Conservation (phyloP, 2,888 invertebrate species). For the Agriopis leucophaearia region DNA sequence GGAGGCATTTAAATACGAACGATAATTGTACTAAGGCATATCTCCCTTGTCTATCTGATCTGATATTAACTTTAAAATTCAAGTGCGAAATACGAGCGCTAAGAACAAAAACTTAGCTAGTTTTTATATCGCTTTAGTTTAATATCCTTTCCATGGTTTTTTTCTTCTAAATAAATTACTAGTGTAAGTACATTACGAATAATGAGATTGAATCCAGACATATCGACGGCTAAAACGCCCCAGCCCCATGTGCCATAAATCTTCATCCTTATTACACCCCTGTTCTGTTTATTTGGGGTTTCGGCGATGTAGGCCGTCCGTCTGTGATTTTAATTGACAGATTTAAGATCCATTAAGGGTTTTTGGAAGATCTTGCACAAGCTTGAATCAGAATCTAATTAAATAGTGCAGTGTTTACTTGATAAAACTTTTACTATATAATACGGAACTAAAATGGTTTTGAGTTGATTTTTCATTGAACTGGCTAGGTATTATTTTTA, state of each 20-base stretch:
- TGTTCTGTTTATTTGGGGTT: slow-evolving; percentile 40
- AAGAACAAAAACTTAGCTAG: no score
- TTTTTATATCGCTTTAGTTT: no score
- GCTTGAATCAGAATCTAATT: slow-evolving; percentile 10
- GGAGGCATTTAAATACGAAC: no score
- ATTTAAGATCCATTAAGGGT: slow-evolving; percentile 29
- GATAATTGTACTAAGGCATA: no score
- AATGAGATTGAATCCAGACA: neutral
- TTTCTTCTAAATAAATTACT: no score
- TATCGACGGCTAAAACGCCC: neutral
- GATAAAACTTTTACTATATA: neutral
- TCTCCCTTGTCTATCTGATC: no score
- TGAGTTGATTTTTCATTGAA: neutral
- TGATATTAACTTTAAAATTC: no score
- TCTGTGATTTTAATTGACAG: slow-evolving; percentile 37
- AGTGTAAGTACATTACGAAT: neutral
- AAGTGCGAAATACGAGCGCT: no score
- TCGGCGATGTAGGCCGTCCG: slow-evolving; percentile 37
- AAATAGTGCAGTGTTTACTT: neutral
- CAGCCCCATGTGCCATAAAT: slow-evolving; percentile 10
- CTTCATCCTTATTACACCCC: slow-evolving; percentile 8
- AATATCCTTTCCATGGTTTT: no score
- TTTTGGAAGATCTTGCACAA: slow-evolving; percentile 24
- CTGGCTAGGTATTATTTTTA: no score
- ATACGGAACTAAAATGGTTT: neutral